Evolutionary conservation across 2,888 invertebrate species (phyloP).

Genomic region (Anarsia innoxiella): DNA sequence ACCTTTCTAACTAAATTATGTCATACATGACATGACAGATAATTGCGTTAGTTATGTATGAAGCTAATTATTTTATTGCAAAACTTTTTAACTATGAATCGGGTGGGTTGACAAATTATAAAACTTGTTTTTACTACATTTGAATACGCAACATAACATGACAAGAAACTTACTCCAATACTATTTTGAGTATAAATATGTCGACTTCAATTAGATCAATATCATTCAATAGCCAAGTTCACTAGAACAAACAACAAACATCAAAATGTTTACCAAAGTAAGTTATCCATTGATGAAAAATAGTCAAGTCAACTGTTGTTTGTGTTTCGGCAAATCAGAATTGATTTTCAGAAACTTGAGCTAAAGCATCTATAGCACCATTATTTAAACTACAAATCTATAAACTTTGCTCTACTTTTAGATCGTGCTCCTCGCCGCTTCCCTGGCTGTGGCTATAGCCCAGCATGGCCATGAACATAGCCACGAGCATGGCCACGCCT

Average conservation of each 20-base stretch:
- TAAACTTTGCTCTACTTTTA: conserved; percentile 11
- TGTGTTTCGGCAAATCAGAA: no score
- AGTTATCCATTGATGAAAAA: conserved; percentile 25
- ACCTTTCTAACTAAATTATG: no score
- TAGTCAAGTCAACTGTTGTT: no score
- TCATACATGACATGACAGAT: no score
- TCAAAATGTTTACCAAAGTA: conserved; percentile 44
- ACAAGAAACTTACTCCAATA: neutral
- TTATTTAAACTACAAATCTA: no score
- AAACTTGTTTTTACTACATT: neutral
- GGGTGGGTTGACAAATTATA: neutral
- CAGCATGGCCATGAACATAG: conserved; percentile 22
- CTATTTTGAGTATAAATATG: conserved; percentile 44
- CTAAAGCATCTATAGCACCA: no score
- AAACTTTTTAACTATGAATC: no score
- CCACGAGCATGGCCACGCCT: conserved; percentile 24
- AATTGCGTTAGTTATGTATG: no score
- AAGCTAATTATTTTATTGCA: no score
- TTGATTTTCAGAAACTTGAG: no score
- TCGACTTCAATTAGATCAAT: conserved; percentile 20
- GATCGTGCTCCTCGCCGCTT: conserved; percentile 24
- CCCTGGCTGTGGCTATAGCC: conserved; percentile 26
- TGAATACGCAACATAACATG: neutral
- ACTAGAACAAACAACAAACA: conserved; percentile 25
- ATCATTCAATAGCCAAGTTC: conserved; percentile 36